Conservation (phyloP, 1,140 invertebrate genomes). For the Sycophila sp. region DNA sequence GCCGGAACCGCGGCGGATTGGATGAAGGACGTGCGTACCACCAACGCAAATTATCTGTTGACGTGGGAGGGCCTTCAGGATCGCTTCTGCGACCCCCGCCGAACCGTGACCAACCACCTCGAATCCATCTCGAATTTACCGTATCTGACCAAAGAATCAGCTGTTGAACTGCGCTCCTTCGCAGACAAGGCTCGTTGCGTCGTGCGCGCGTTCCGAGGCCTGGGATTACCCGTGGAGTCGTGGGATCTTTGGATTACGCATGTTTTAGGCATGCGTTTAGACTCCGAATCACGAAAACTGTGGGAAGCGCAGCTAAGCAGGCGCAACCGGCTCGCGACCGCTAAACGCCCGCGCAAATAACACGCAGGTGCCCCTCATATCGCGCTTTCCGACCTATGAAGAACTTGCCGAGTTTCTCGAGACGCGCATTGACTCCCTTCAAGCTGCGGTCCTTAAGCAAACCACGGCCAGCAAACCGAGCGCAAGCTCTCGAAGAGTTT, state of each 20-base stretch:
- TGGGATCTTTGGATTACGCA: not conserved
- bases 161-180: not conserved
- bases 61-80: conserved; percentile 10
- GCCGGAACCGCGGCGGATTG: conserved; percentile 36
- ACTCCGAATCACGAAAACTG: conserved; percentile 1
- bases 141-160: conserved; percentile 1
- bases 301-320: conserved; percentile 1
- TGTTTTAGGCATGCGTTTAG: not conserved
- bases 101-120: not conserved
- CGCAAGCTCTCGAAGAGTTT: not conserved
- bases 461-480: not conserved
- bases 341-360: no score
- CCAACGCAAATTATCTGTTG: not conserved
- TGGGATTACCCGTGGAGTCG: not conserved
- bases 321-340: not conserved
- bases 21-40: not conserved
- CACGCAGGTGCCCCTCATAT: not conserved
- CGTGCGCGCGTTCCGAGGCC: not conserved
- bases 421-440: not conserved
- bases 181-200: not conserved
- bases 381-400: not conserved
- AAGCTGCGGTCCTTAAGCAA: not conserved
- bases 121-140: not conserved
- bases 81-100: not conserved
- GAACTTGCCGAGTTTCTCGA: conserved; percentile 5